Evolutionary conservation across 2,797 vertebrate genomes (phyloP), one percentile per base, ranked within the genome.

Genomic region (Centropyge bicolor): DNA sequence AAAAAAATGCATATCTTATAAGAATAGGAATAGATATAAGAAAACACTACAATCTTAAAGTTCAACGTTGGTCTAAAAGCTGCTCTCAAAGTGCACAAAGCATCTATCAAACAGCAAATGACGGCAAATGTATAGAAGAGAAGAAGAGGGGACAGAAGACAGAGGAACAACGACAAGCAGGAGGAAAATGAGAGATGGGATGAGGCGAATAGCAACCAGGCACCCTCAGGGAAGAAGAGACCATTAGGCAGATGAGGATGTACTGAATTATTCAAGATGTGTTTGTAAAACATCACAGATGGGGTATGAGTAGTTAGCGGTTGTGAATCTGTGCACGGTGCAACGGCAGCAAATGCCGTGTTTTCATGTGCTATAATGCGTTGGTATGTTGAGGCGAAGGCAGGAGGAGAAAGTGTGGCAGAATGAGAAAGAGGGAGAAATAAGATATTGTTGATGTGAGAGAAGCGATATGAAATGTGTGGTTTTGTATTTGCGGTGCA

Each of bases 211-310:
- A 82, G 72, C 80, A 86, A 80, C 75, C 43, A 62, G 72, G 76
- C 82, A 41, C 70, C 80, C 78, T 76, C 62, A 27, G 89, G 83
- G 80, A 85, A 79, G 75, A 73, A 40, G 82, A 86, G 77, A 70
- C 87, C 77, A 89, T 89, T 86, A 86, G 76, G 70, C 82, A 92
- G 89, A 93, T 88, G 85, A 89, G 80, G 78, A 79, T 61, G 74
- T 22, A 64, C 79, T 91, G 87, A 92, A 92, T 92, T 88, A 90
- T 93, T 92, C 85, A 92, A 78, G 68, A 73, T 45, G 85, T 86
- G 89, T 90, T 90, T 88, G 88, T 91, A 90, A 89, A 90, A 92
- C 88, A 89, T 90, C 87, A 90, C 90, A 88, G 88, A 90, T 78
- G 81, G 84, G 81, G 80, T 82, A 82, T 51, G 74, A 84, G 84